Evolutionary conservation across 2,797 vertebrate species (phyloP).

Genomic region (Anabas testudineus): DNA sequence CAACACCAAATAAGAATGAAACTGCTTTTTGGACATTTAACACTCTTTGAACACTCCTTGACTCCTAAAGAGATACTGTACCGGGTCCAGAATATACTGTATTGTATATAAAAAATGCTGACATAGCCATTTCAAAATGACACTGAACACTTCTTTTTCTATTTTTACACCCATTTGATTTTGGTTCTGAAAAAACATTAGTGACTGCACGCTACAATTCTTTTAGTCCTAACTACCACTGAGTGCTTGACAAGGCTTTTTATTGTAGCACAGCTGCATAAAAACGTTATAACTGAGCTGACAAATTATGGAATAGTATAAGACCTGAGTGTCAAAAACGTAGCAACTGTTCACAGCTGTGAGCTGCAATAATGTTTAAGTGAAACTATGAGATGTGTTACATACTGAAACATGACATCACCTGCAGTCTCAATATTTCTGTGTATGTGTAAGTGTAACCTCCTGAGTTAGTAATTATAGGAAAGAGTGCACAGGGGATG

Average conservation of each 20-base stretch:
- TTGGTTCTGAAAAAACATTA: constrained; percentile 9
- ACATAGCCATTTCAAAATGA: neutral
- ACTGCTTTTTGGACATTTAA: constrained; percentile 20
- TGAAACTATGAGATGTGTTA: constrained; percentile 31
- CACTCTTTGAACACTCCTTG: neutral
- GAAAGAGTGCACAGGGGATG: constrained; percentile 33
- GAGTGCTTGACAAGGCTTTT: constrained; percentile 60
- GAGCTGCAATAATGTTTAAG: constrained; percentile 35
- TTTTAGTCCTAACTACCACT: constrained; percentile 43
- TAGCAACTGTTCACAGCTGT: constrained; percentile 19
- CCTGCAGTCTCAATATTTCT: constrained; percentile 34
- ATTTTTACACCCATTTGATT: constrained; percentile 9
- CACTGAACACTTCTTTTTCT: neutral
- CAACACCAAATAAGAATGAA: constrained; percentile 19
- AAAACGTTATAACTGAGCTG: constrained; percentile 40
- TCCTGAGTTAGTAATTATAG: constrained; percentile 56
- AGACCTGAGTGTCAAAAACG: constrained; percentile 31
- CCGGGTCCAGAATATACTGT: neutral
- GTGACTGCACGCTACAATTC: constrained; percentile 14
- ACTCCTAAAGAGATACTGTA: neutral
- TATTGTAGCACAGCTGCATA: constrained; percentile 34
- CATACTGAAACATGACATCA: constrained; percentile 28
- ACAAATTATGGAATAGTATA: constrained; percentile 49
- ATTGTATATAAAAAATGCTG: neutral
- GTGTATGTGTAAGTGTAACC: constrained; percentile 27